phyloP scores from a whole-genome alignment of 2,888 invertebrate species.

The Pherbina coryleti region DNA sequence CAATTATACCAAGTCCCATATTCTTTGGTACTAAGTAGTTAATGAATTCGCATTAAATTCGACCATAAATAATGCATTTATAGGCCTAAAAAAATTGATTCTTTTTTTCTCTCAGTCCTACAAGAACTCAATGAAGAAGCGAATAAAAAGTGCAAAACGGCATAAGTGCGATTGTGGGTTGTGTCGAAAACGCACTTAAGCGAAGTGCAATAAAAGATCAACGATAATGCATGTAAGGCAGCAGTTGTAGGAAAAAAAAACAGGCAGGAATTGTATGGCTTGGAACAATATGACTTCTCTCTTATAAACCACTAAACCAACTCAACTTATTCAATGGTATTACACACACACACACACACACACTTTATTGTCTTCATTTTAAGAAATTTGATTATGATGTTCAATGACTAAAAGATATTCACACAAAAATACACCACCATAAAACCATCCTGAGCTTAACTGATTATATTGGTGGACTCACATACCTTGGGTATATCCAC shows the following conservation, averaged over 20 bases:
- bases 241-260: background rate
- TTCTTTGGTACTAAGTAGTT: no score
- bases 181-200: slow-evolving; percentile 32
- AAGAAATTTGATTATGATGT: slow-evolving; percentile 9
- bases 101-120: background rate
- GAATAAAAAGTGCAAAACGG: slow-evolving; percentile 8
- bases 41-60: no score
- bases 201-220: slow-evolving; percentile 28
- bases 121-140: background rate
- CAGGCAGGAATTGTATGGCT: background rate
- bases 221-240: slow-evolving; percentile 18
- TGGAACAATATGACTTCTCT: background rate
- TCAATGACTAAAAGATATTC: no score
- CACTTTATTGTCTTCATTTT: background rate
- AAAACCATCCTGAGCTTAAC: background rate
- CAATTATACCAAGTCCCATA: no score
- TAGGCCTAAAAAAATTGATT: no score
- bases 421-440: background rate
- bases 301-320: no score
- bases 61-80: no score
- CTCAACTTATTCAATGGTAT: no score
- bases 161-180: slow-evolving; percentile 35
- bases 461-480: background rate
- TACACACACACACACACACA: no score
- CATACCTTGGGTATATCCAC: background rate